Percentiles rank a stretch among this genome's conserved stretches.
These are phyloP conservation scores for Syrphus vitripennis DNA, from an alignment of 2,888 invertebrate genomes.

Conservation along the genomic window DNA sequence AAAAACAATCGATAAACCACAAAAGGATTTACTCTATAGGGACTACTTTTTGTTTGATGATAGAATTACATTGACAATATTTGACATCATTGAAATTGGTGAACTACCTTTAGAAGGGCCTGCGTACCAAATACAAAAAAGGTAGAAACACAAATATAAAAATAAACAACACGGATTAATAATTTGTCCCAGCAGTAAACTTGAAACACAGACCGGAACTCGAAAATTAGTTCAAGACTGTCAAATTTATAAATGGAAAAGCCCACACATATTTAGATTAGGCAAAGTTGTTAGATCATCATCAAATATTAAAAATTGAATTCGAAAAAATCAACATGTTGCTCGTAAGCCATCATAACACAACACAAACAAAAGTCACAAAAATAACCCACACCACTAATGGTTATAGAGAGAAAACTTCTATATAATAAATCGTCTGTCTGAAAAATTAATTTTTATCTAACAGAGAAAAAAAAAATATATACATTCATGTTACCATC, in stretches of 20 bases:
- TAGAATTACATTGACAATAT: slow-evolving; percentile 67
- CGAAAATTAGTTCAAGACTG: slow-evolving; percentile 7
- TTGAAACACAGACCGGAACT: slow-evolving; percentile 7
- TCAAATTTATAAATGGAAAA: neutral
- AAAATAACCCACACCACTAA: slow-evolving; percentile 27
- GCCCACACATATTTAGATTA: neutral
- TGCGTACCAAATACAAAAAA: neutral
- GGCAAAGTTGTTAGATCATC: neutral
- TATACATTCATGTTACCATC: slow-evolving; percentile 1
- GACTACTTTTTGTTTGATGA: slow-evolving; percentile 68
- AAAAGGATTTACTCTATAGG: slow-evolving; percentile 54
- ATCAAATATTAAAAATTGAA: neutral
- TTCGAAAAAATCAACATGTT: slow-evolving; percentile 10
- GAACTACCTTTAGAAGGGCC: slow-evolving; percentile 49
- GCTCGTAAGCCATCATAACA: slow-evolving; percentile 13
- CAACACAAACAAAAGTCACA: neutral
- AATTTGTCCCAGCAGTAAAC: neutral
- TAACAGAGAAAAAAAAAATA: slow-evolving; percentile 6
- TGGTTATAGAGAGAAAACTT: slow-evolving; percentile 14
- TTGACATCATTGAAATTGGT: slow-evolving; percentile 69
- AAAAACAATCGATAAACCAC: slow-evolving; percentile 61
- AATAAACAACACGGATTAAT: neutral
- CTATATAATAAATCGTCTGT: slow-evolving; percentile 26
- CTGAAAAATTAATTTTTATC: slow-evolving; percentile 63
- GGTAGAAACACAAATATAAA: neutral